These are phyloP conservation scores for Eueremaeus valkanovi DNA, from an alignment of 2,888 invertebrate species.

Conservation along the genomic window DNA sequence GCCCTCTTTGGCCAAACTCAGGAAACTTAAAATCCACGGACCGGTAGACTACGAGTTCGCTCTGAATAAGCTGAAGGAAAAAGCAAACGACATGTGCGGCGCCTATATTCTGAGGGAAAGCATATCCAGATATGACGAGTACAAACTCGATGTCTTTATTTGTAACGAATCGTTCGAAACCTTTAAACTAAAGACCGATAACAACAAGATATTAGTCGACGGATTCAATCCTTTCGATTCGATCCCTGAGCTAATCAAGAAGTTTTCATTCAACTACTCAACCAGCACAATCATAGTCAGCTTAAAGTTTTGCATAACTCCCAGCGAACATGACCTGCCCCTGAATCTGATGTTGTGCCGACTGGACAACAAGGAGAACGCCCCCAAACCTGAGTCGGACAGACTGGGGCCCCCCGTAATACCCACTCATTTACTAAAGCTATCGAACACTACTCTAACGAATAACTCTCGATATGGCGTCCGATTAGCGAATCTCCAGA, in stretches of 20 bases:
- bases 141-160: slow-evolving; percentile 74
- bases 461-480: slow-evolving; percentile 35
- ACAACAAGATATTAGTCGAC: background rate
- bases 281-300: background rate
- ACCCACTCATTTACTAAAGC: slow-evolving; percentile 21
- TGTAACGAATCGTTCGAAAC: slow-evolving; percentile 57
- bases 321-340: slow-evolving; percentile 38
- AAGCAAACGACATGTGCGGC: slow-evolving; percentile 68
- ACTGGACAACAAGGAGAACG: background rate
- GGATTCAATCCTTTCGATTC: background rate
- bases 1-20: slow-evolving; percentile 69
- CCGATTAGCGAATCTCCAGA: slow-evolving; percentile 29
- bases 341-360: slow-evolving; percentile 33
- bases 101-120: slow-evolving; percentile 78
- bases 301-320: slow-evolving; percentile 6
- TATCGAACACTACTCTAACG: slow-evolving; percentile 29
- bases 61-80: slow-evolving; percentile 74
- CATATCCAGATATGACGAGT: slow-evolving; percentile 71
- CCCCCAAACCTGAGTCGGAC: background rate
- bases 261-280: slow-evolving; percentile 8
- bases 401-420: slow-evolving; percentile 24
- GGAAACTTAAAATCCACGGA: slow-evolving; percentile 76
- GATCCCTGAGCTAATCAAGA: background rate
- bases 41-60: slow-evolving; percentile 70
- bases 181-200: background rate